Evolutionary conservation across 2,797 vertebrate genomes (phyloP), one percentile per base, ranked within the genome.

Genomic region (Falco cherrug): DNA sequence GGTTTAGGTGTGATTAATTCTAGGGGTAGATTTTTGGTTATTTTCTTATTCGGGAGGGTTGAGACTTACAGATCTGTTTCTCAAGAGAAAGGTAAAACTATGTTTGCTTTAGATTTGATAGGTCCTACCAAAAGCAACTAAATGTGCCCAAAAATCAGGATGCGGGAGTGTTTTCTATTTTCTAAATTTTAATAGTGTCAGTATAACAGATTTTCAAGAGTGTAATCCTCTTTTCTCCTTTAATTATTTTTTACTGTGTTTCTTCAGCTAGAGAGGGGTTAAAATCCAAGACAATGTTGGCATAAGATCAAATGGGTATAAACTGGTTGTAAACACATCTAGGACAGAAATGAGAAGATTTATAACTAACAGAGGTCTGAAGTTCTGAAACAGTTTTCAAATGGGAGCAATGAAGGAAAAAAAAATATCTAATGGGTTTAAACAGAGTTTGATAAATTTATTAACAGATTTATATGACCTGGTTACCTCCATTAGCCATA

Each of bases 281-380:
- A 95, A 96, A 93, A 93, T 64, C 43, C n/a, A 76, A 92, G 93
- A 85, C 89, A 92, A 89, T 89, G 78, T 77, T 94, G 95, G 86
- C 90, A 43, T 80, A 82, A 90, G 90, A 93, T 95, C 89, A 93
- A 87, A 91, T 91, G 64, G 13, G 61, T 71, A 83, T 91, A 89
- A 96, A 89, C 50, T 85, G 45, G 47, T 64, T 92, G 53, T 87
- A 91, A 93, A 92, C 29, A 89, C 53, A 89, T 91, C 71, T 64
- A 87, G 57, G 26, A 95, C 25, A 96, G 82, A 93, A 93, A 87
- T 59, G 8, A 81, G 39, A 84, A 84, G 68, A 92, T 92, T 95
- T 93, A 85, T 73, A 95, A 86, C 87, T 35, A 88, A 6, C 37
- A 71, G 76, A 96, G 29, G 33, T 81, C 37, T 73, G 69, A 95